Evolutionary conservation across 2,888 invertebrate genomes (phyloP), one percentile per base, ranked within the genome.

Genomic region (Spialia ferax): DNA sequence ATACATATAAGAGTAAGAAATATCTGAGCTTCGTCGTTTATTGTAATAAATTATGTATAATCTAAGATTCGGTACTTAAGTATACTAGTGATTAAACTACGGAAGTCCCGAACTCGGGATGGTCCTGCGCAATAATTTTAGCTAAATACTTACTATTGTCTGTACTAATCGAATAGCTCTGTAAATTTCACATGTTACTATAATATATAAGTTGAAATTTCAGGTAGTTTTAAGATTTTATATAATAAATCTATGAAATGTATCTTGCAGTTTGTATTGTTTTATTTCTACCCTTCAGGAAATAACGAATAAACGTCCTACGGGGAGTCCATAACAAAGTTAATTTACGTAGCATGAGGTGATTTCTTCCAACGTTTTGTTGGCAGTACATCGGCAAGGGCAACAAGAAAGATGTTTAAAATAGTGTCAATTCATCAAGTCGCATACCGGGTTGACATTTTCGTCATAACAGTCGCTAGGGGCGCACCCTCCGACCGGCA

Each of bases 231-330:
- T 93, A 93, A 93, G 93, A 90, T 93, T 93, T 93, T 93, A 91
- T 93, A 93, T 92, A 93, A 93, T 93, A 93, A 93, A 93, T 91
- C 86, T 90, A 91, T 92, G 86, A 92, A 93, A 93, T 91, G 91
- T 92, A 93, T 82, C 86, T 87, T 87, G 86, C 85, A 87, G 77
- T 78, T 75, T 80, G 72, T 77, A 71, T 77, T 72, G 81, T 85
- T 89, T 89, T 75, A 84, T 85, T 48, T 81, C 13, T 57, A 23
- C 32, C 66, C 35, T 29, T 56, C 3, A 52, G 11, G 38, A 20
- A 20, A 48, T 4, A 48, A 23, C 1, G 11, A 32, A 55, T 55
- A 55, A 22, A 52, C 6, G 29, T 55, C 29, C 2, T 55, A 45
- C 4, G 11, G 11, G 20, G 20, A 52, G 52, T 52, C 23, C n/a